A percentile compares a stretch with the other conserved stretches of the same genome.
Conservation (phyloP, 2,888 invertebrate genomes). For the Hyposoter dolosus region DNA sequence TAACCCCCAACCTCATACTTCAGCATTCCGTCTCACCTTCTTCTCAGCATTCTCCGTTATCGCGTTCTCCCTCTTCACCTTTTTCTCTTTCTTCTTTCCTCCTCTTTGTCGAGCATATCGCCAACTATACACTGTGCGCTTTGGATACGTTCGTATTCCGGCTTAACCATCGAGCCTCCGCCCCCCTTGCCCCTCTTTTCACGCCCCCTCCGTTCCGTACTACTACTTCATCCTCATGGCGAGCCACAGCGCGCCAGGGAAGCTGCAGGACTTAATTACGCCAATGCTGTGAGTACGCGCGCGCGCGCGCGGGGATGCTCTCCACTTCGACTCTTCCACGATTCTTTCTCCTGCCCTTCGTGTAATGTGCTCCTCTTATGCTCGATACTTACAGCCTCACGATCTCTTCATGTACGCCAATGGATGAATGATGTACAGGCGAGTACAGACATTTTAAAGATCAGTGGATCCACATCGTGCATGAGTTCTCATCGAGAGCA, state of each 20-base stretch:
- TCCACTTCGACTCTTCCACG: constrained; percentile 33
- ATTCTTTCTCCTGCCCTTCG: constrained; percentile 36
- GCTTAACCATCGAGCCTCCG: constrained; percentile 65
- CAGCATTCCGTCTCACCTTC: constrained; percentile 70
- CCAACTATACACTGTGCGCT: constrained; percentile 24
- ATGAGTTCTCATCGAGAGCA: constrained; percentile 41
- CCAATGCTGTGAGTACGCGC: constrained; percentile 74
- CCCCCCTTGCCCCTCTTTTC: constrained; percentile 56
- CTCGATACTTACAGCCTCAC: constrained; percentile 29
- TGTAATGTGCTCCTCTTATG: constrained; percentile 46
- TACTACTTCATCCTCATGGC: constrained; percentile 54
- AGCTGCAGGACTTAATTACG: constrained; percentile 83
- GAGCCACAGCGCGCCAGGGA: constrained; percentile 76
- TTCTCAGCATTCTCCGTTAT: constrained; percentile 57
- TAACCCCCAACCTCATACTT: constrained; percentile 47
- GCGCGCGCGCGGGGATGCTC: constrained; percentile 30
- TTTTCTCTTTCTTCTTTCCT: not conserved
- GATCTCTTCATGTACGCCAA: constrained; percentile 44
- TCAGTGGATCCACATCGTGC: not conserved
- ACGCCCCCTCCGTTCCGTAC: constrained; percentile 61
- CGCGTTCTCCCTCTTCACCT: constrained; percentile 34
- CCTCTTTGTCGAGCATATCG: constrained; percentile 42
- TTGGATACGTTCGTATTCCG: constrained; percentile 54
- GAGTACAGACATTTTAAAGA: not conserved
- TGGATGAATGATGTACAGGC: constrained; percentile 33